A percentile compares a stretch with the other conserved stretches of the same genome.
phyloP scores from a whole-genome alignment of 2,113 vertebrate genomes.

The Ascaphus truei region DNA sequence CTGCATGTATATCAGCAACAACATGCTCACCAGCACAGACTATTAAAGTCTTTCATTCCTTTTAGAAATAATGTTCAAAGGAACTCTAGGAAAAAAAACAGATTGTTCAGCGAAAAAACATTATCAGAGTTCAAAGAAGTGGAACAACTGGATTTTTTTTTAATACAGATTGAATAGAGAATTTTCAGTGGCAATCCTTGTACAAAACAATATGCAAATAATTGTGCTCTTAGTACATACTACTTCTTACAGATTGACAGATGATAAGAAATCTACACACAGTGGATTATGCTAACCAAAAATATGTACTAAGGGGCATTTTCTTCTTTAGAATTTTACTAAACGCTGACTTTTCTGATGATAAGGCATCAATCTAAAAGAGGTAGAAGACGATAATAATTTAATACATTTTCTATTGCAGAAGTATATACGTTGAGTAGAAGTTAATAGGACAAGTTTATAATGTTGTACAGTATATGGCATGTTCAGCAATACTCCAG shows the following conservation, averaged over 20 bases:
- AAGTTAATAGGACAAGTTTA: background rate
- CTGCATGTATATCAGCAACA: no score
- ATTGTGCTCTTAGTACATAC: background rate
- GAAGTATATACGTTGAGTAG: background rate
- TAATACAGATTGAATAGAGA: no score
- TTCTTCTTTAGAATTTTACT: background rate
- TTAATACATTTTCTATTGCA: background rate
- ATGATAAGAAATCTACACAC: background rate
- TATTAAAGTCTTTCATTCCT: slow-evolving; percentile 26
- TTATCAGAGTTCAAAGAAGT: slow-evolving; percentile 13
- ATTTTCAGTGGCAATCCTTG: no score
- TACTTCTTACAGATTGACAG: background rate
- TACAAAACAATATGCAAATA: slow-evolving; percentile 1
- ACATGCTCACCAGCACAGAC: no score
- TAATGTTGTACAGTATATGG: background rate
- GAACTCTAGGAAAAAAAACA: background rate
- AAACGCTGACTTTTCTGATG: no score
- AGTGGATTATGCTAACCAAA: background rate
- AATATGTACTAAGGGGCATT: background rate
- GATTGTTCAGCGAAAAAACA: background rate
- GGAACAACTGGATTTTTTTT: no score
- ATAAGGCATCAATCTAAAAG: background rate
- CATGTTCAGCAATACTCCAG: background rate
- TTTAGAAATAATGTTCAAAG: slow-evolving; percentile 17
- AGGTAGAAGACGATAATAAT: background rate